phyloP scores from a whole-genome alignment of 2,113 vertebrate genomes.

The Notarius quadriscutis region DNA sequence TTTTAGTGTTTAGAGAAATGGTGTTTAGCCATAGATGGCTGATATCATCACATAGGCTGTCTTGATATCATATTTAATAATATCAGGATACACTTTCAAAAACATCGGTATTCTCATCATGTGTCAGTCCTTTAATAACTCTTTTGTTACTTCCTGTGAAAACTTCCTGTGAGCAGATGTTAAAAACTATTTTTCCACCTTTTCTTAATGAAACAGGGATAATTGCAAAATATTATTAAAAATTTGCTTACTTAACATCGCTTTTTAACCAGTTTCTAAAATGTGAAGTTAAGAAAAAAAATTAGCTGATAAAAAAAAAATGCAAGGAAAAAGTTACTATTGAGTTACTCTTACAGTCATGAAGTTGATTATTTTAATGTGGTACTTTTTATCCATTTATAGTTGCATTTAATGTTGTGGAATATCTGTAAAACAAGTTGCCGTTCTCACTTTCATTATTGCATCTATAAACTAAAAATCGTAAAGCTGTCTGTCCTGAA shows the following conservation, averaged over 20 bases:
- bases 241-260: neutral
- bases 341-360: neutral
- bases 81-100: neutral
- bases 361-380: neutral
- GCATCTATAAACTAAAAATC: neutral
- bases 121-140: neutral
- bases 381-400: too few relatives aligned
- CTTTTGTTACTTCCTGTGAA: neutral
- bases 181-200: neutral
- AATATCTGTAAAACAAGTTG: too few relatives aligned
- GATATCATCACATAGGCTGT: too few relatives aligned
- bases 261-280: neutral
- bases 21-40: neutral
- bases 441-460: neutral
- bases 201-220: neutral
- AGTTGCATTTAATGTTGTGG: too few relatives aligned
- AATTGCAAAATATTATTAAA: neutral
- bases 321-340: neutral
- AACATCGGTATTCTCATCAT: neutral
- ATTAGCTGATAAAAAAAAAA: neutral
- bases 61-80: neutral
- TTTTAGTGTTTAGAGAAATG: neutral
- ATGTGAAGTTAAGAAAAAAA: neutral
- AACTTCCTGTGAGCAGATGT: neutral
- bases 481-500: neutral